A percentile compares a stretch with the other conserved stretches of the same genome.
phyloP scores from a whole-genome alignment of 2,113 vertebrate species.

The Urocolius indicus region DNA sequence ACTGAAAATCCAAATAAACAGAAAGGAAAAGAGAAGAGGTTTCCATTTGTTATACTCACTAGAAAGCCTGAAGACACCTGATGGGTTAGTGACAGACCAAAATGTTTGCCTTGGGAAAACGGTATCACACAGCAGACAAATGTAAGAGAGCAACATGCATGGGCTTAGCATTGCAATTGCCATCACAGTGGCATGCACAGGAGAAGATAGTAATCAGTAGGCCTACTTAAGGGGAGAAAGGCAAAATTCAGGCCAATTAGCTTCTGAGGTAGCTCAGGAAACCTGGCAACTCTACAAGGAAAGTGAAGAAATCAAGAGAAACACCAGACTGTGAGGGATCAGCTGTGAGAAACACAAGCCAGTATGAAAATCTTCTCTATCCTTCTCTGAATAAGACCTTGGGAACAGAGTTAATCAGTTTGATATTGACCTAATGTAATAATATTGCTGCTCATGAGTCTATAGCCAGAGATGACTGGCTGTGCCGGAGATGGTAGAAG shows the following conservation, averaged over 20 bases:
- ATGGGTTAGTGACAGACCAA: not conserved
- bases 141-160: not conserved
- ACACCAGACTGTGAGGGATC: not conserved
- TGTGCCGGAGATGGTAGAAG: not conserved
- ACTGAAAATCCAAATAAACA: not conserved
- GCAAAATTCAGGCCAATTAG: not conserved
- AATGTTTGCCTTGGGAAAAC: not conserved
- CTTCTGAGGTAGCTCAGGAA: conserved; percentile 19
- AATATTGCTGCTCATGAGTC: not conserved
- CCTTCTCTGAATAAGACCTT: not conserved
- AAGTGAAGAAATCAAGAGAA: not conserved
- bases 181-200: not conserved
- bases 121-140: not conserved
- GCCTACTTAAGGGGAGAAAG: not conserved
- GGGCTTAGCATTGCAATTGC: not conserved
- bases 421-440: not conserved
- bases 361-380: not conserved
- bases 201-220: not conserved
- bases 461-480: not conserved
- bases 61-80: not conserved
- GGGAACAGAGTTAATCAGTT: not conserved
- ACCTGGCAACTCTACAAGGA: not conserved
- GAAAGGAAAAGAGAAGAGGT: not conserved
- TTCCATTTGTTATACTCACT: not conserved
- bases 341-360: not conserved